Evolutionary conservation across 2,888 invertebrate species (phyloP).

Genomic region (Nymphalis polychloros): DNA sequence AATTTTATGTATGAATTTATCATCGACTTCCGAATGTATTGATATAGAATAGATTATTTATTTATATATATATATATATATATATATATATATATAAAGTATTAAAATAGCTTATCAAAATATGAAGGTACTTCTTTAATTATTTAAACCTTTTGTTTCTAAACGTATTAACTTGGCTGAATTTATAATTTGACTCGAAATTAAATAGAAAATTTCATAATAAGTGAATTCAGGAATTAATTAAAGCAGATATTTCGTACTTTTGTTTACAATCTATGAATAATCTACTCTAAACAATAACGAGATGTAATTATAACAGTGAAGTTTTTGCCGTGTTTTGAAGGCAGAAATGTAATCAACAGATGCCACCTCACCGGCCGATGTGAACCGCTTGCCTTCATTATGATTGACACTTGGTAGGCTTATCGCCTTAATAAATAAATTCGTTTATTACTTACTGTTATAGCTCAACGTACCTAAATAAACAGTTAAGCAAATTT

Average conservation of each 20-base stretch:
- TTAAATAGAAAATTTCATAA: slow-evolving; percentile 45
- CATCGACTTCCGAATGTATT: too few species aligned
- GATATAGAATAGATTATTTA: too few species aligned
- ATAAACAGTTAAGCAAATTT: neutral
- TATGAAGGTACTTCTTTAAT: slow-evolving; percentile 19
- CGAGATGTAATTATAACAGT: slow-evolving; percentile 43
- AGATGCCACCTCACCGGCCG: slow-evolving; percentile 41
- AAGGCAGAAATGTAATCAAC: slow-evolving; percentile 68
- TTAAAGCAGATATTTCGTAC: slow-evolving; percentile 43
- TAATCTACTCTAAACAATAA: slow-evolving; percentile 44
- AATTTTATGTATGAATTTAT: neutral
- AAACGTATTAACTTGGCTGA: slow-evolving; percentile 40
- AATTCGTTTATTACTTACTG: slow-evolving; percentile 36
- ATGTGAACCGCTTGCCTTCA: slow-evolving; percentile 52
- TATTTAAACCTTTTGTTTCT: slow-evolving; percentile 37
- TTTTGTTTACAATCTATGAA: slow-evolving; percentile 42
- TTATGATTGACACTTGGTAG: slow-evolving; percentile 61
- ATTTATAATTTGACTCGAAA: slow-evolving; percentile 44
- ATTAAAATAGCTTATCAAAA: slow-evolving; percentile 25
- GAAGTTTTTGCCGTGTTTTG: slow-evolving; percentile 48
- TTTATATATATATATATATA: too few species aligned
- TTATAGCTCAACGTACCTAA: neutral
- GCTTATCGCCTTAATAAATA: slow-evolving; percentile 63
- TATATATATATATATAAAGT: too few species aligned
- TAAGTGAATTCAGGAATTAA: slow-evolving; percentile 45